Evolutionary conservation across 2,888 invertebrate genomes (phyloP), one percentile per base, ranked within the genome.

Genomic region (Habrosyne pyritoides): DNA sequence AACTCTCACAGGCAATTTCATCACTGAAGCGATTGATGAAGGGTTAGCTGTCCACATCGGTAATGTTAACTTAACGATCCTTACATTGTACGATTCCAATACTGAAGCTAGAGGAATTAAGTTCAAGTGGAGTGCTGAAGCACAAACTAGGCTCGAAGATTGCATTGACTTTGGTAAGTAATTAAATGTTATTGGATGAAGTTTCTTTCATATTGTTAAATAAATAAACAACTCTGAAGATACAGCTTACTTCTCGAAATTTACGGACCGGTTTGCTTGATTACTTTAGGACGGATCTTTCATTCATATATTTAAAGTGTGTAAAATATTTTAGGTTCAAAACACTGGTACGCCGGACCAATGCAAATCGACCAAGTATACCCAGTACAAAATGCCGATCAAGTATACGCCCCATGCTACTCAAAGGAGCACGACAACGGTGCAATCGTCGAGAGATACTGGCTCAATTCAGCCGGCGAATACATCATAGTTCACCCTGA

Each of bases 401-500:
- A 93, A 50, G 77, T 84, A 0, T 93, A 94, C 60, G 85, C 93
- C 18, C 85, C 95, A 0, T 95, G 94, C 66, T 81, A 94, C 3
- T 89, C 94, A 0, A 93, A 87, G 57, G 93, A 93, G 73, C 36
- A 65, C 0, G 90, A 93, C 57, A 94, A 93, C 64, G 93, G 91
- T n/a, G 94, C 94, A 0, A 91, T 95, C 0, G 84, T 93, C 1
- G 96, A 96, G 73, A 90, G 95, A 61, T 95, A 95, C 72, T 96
- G 97, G 96, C 87, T 97, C 12, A 95, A 94, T 60, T 95, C 96
- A 0, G 92, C 89, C 12, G 97, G 97, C 7, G 93, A 94, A 57
- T 95, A 95, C 64, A 83, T 96, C 36, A 94, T 93, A 67, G 94
- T 96, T 0, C 90, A 94, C 52, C 92, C 94, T 1, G 86, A 90